Percentiles rank a stretch among this genome's conserved stretches.
Evolutionary conservation across 2,797 vertebrate genomes (phyloP).

Genomic region (Tympanoctomys barrerae): DNA sequence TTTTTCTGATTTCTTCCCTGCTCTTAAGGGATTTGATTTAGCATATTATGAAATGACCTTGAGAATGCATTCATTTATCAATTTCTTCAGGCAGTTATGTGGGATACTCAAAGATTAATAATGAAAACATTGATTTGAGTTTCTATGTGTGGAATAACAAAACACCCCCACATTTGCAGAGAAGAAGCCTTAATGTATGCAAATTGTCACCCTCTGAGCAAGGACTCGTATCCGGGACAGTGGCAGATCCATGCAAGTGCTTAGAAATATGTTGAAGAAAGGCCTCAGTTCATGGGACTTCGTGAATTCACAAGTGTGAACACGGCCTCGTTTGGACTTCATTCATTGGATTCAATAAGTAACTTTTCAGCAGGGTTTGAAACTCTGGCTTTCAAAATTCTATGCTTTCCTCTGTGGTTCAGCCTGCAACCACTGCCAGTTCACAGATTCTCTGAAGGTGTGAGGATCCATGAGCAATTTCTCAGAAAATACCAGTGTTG

Average conservation of each 20-base stretch:
- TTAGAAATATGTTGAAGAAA: background rate
- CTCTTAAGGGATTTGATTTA: background rate
- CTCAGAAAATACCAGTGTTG: slow-evolving; percentile 70
- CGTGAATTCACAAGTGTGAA: background rate
- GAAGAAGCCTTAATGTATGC: background rate
- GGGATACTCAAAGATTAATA: background rate
- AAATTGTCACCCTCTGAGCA: background rate
- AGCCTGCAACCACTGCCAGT: slow-evolving; percentile 29
- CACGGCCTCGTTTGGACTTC: background rate
- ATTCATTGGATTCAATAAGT: background rate
- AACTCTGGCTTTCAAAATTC: slow-evolving; percentile 8
- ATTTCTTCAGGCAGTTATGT: background rate
- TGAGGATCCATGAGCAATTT: slow-evolving; percentile 44
- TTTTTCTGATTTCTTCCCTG: background rate
- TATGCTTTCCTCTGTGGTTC: background rate
- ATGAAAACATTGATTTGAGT: background rate
- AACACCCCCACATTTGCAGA: background rate
- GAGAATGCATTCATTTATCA: background rate
- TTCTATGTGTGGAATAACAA: background rate
- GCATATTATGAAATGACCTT: slow-evolving; percentile 11
- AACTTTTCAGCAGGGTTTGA: slow-evolving; percentile 28
- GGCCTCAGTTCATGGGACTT: background rate
- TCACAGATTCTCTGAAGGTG: slow-evolving; percentile 71
- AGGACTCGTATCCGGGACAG: background rate
- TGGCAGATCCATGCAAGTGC: no score